Evolutionary conservation across 2,113 vertebrate genomes (phyloP), one percentile per base, ranked within the genome.

Genomic region (Physeter macrocephalus): DNA sequence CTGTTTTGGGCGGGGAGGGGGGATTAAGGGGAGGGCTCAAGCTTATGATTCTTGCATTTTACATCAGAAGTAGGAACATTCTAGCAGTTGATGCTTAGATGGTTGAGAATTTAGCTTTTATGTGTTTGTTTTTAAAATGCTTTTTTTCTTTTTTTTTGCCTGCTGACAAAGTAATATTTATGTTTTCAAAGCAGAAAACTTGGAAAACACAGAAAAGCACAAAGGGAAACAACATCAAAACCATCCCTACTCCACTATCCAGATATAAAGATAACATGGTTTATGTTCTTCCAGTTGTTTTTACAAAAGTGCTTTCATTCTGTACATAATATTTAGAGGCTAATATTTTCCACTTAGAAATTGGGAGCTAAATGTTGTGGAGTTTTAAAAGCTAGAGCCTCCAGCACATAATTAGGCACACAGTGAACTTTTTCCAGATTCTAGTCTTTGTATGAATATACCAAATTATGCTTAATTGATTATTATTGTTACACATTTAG

Each of bases 31-130:
- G 21, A 88, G 46, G 29, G 17, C 83, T 74, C 29, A 20, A 84
- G 59, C 27, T 88, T 94, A 23, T 64, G 52, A 88, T 86, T 83
- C 67, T 97, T 93, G 54, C 4, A 54, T 97, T 94, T 93, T 95
- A 87, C 36, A 74, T 72, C 49, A 64, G 77, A 97, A 96, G 49
- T 89, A 91, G 61, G 43, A 91, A 59, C 8, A 36, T 77, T 69
- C 29, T 86, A 80, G 64, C 94, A 96, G 72, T 96, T 59, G 23
- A 69, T 93, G 90, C 72, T 86, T 83, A 84, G 72, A 88, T 72
- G 81, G 27, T 94, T 97, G 95, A 97, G 69, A 97, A 80, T 82
- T 95, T 95, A 85, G 86, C 95, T 96, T 71, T 96, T 90, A 81
- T 0, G 72, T 86, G 54, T 96, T 90, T 97, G 93, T 96, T 98